Evolutionary conservation across 2,888 invertebrate species (phyloP).

Genomic region (Pyrrhosoma nymphula): DNA sequence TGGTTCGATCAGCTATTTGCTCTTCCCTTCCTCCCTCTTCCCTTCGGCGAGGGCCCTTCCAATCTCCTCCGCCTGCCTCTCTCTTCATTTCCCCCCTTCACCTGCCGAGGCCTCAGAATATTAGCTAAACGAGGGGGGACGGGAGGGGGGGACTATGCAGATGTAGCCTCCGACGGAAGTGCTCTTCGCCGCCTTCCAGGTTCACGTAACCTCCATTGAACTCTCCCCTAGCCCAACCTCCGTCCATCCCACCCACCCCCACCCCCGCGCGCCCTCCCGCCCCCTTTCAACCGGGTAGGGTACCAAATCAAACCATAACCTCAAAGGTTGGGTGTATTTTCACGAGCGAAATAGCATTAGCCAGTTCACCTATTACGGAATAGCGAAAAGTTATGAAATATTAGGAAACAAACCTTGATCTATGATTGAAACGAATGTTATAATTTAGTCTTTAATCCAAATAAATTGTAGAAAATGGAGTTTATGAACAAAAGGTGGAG

Average conservation of each 20-base stretch:
- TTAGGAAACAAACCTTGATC: too few species aligned
- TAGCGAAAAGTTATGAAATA: too few species aligned
- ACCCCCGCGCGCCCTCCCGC: too few species aligned
- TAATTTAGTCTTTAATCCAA: too few species aligned
- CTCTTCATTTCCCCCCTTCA: neutral
- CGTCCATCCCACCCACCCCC: neutral
- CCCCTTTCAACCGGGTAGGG: too few species aligned
- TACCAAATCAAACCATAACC: neutral
- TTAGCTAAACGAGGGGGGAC: neutral
- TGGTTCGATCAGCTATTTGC: constrained; percentile 1
- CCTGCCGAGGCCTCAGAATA: neutral
- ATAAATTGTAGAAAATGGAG: too few species aligned
- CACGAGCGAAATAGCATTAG: too few species aligned
- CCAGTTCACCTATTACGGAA: too few species aligned
- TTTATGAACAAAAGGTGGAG: too few species aligned
- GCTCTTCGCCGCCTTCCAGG: neutral
- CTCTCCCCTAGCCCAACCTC: neutral
- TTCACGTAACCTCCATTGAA: neutral
- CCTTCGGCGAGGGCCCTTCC: neutral
- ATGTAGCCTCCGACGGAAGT: neutral
- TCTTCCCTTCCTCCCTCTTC: neutral
- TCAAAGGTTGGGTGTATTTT: too few species aligned
- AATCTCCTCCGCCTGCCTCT: too few species aligned
- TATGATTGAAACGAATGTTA: too few species aligned
- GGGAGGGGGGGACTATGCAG: neutral